Conservation (phyloP, 2,113 vertebrate species). For the Microtus pennsylvanicus region DNA sequence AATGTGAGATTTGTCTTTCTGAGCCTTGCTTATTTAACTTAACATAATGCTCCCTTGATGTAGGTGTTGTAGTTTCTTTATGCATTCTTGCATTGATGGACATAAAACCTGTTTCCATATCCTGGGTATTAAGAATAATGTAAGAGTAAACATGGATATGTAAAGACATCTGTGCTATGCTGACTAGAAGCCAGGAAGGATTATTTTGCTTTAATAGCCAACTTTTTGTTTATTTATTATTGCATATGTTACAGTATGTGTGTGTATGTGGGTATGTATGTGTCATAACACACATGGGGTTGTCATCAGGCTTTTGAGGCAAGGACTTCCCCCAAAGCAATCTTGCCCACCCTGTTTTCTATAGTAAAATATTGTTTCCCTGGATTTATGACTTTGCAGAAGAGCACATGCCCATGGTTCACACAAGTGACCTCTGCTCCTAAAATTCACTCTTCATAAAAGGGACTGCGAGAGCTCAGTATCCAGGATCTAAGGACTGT, state of each 20-base stretch:
- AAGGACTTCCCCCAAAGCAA: background rate
- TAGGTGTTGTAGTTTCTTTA: background rate
- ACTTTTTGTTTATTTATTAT: background rate
- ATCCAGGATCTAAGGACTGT: background rate
- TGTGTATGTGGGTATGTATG: background rate
- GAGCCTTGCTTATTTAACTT: background rate
- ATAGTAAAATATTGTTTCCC: background rate
- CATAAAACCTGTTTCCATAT: background rate
- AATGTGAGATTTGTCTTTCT: background rate
- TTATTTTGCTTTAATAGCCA: background rate
- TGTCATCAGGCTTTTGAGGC: background rate
- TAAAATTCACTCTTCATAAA: conserved; percentile 41
- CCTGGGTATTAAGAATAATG: too few species aligned
- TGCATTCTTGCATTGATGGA: background rate
- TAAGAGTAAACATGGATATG: background rate
- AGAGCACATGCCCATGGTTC: conserved; percentile 34
- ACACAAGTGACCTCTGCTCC: conserved; percentile 40
- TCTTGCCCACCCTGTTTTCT: background rate
- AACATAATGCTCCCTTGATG: background rate
- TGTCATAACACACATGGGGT: background rate
- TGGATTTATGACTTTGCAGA: conserved; percentile 51
- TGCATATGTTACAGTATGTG: background rate
- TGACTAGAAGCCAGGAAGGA: background rate
- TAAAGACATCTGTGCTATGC: background rate
- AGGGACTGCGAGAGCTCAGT: background rate